Evolutionary conservation across 2,888 invertebrate species (phyloP), one percentile per base, ranked within the genome.

Genomic region (Scaptomyza flava): DNA sequence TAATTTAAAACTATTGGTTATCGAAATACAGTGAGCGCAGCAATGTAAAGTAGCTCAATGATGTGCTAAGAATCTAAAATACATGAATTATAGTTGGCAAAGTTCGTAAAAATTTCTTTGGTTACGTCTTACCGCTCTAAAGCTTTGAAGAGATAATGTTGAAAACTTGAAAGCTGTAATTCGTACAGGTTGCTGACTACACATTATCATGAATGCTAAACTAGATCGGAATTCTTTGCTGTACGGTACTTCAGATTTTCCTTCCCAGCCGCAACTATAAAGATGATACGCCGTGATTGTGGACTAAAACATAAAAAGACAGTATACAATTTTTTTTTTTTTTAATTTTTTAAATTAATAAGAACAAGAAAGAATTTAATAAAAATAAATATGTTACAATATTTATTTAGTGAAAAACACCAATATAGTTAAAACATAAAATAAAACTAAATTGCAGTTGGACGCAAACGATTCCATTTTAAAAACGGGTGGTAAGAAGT

Each of bases 111-210:
- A 23, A 5, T n/a, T 17, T 12, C 3, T 5, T 2, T 17, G 17
- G 1, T 6, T 11, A 1, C 9, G 8, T 53, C 64, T 34, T 67
- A 91, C 91, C 68, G 89, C 87, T 9, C 90, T 89, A 77, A 92
- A 92, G 14, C 90, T 91, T 75, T 90, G 89, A 30, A 91, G 68
- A 0, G 92, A 92, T 23, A 92, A 63, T 3, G 89, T 89, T 6
- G 91, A 91, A 75, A 91, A 92, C 53, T 92, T 92, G 47, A 90
- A 80, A 8, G 91, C 91, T 1, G 92, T 92, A 42, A 92, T 90
- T 56, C 78, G 79, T 0, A 90, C 77, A 5, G 91, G 91, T 27
- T 82, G 78, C 57, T 92, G 92, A 58, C 91, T 90, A 48, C 91
- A 85, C 53, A 89, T 62, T 36, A 92, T 90, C 89, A 91, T 90